phyloP scores from a whole-genome alignment of 2,888 invertebrate species.

The Ecliptopera silaceata region DNA sequence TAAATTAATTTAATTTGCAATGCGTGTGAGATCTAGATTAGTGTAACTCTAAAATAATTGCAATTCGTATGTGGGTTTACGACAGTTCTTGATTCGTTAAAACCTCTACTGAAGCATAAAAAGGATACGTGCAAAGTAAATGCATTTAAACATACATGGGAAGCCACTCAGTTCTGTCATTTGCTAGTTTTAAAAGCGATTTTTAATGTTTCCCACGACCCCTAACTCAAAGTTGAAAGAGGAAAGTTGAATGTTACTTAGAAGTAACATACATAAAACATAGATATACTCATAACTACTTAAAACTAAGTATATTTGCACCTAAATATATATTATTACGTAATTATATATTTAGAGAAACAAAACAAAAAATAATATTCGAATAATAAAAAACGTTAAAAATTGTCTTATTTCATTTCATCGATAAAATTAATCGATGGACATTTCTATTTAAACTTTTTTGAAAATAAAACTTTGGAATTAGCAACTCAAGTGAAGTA shows the following conservation, averaged over 20 bases:
- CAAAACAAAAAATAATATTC: too few relatives aligned
- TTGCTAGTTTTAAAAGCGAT: slow-evolving; percentile 25
- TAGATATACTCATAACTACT: too few relatives aligned
- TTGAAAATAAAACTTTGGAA: slow-evolving; percentile 4
- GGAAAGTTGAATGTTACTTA: slow-evolving; percentile 16
- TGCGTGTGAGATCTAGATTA: background rate
- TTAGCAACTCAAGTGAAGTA: slow-evolving; percentile 1
- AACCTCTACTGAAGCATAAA: slow-evolving; percentile 14
- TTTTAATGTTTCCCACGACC: slow-evolving; percentile 33
- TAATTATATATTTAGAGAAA: too few relatives aligned
- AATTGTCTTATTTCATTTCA: too few relatives aligned
- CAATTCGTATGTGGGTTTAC: slow-evolving; percentile 9
- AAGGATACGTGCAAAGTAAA: slow-evolving; percentile 28
- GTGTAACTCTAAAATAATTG: background rate
- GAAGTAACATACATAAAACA: too few relatives aligned
- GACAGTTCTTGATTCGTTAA: slow-evolving; percentile 16
- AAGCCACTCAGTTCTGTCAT: slow-evolving; percentile 29
- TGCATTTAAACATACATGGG: slow-evolving; percentile 32
- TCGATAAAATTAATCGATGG: too few relatives aligned
- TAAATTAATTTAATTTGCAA: slow-evolving; percentile 2
- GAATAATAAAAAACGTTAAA: background rate
- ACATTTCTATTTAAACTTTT: background rate
- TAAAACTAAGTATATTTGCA: too few relatives aligned
- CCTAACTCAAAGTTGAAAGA: slow-evolving; percentile 22
- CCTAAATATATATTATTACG: too few relatives aligned